phyloP scores from a whole-genome alignment of 2,888 invertebrate genomes.

The Tortricodes alternella region DNA sequence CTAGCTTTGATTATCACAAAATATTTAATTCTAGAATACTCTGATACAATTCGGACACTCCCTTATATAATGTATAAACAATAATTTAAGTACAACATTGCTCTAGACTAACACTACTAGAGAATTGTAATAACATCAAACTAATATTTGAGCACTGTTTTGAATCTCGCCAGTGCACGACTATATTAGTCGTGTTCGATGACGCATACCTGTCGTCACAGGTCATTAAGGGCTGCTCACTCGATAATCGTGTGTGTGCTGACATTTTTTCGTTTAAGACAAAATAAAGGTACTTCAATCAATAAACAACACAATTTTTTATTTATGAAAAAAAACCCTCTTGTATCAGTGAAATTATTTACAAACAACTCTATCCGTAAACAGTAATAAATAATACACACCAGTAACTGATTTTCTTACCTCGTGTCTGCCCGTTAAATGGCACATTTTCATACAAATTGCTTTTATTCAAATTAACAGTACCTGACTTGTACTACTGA shows the following conservation, averaged over 20 bases:
- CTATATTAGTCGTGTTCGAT: too few relatives aligned
- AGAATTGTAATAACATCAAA: background rate
- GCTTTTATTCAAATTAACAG: constrained; percentile 38
- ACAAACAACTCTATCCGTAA: constrained; percentile 33
- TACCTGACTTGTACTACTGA: constrained; percentile 31
- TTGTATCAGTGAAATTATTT: constrained; percentile 11
- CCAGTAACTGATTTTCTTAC: constrained; percentile 42
- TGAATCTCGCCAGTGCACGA: too few relatives aligned
- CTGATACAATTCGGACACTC: constrained; percentile 30
- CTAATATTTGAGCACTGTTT: too few relatives aligned
- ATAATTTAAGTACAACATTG: constrained; percentile 6
- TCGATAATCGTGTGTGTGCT: too few relatives aligned
- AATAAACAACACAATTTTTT: too few relatives aligned
- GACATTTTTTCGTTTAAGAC: too few relatives aligned
- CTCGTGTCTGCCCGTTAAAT: constrained; percentile 63
- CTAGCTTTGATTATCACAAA: constrained; percentile 29
- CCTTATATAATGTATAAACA: constrained; percentile 11
- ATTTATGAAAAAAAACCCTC: too few relatives aligned
- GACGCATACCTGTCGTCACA: too few relatives aligned
- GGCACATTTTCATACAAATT: constrained; percentile 63
- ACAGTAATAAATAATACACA: constrained; percentile 37
- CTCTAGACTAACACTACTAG: background rate
- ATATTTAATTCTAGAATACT: constrained; percentile 31
- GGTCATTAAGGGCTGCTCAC: too few relatives aligned
- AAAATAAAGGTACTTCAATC: too few relatives aligned